Conservation (phyloP, 1,140 invertebrate genomes). For the Cryptotermes secundus region DNA sequence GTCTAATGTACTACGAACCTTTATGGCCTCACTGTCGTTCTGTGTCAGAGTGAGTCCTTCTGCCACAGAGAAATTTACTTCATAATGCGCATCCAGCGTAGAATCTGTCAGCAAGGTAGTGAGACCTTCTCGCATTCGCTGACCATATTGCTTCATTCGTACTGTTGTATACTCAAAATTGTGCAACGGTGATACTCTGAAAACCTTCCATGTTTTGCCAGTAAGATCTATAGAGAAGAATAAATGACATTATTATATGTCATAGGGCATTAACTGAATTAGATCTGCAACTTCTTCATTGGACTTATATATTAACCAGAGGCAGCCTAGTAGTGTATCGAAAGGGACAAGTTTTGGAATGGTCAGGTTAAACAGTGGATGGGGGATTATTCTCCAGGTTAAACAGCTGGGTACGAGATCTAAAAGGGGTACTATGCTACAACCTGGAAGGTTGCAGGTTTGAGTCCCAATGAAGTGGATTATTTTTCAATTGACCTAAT, state of each 20-base stretch:
- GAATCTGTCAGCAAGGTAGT: not conserved
- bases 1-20: not conserved
- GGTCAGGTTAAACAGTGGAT: no score
- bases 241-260: not conserved
- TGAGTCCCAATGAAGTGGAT: no score
- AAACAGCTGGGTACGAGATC: no score
- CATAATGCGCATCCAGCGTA: not conserved
- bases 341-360: no score
- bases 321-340: no score
- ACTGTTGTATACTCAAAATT: slow-evolving; percentile 9
- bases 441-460: no score
- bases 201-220: not conserved
- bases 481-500: no score
- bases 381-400: no score
- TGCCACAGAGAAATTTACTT: not conserved
- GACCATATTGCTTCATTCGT: slow-evolving; percentile 9
- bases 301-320: no score
- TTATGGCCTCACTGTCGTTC: not conserved
- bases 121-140: not conserved
- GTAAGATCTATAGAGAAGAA: slow-evolving; percentile 28
- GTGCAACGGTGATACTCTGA: slow-evolving; percentile 17
- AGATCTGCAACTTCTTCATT: no score
- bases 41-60: not conserved
- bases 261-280: no score
- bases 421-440: no score